phyloP scores from a whole-genome alignment of 37 sponge, comb jelly and placozoan species.

The Eunapius fragilis region DNA sequence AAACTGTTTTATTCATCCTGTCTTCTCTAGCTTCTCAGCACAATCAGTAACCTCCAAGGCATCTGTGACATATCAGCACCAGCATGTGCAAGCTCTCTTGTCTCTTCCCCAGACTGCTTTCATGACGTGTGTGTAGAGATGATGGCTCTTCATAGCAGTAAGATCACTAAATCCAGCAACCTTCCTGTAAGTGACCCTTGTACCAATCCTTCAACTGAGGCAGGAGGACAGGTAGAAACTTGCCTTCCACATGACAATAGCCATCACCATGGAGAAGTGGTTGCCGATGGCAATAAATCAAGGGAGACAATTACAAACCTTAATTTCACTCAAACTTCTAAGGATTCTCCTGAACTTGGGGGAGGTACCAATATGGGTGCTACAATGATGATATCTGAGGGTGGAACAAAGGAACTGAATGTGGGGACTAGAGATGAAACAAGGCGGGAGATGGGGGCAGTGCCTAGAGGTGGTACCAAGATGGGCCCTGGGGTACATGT shows the following conservation, averaged over 20 bases:
- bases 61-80: conserved; percentile 3
- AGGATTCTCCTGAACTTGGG: not conserved
- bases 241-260: not conserved
- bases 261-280: not conserved
- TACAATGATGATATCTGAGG: not conserved
- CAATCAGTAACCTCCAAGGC: conserved; percentile 49
- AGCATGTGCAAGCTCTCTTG: not conserved
- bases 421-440: not conserved
- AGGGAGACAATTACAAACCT: too few species aligned
- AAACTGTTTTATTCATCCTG: too few species aligned
- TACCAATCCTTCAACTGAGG: not conserved
- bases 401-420: not conserved
- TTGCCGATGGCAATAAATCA: not conserved
- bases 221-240: not conserved
- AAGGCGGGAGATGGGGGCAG: not conserved
- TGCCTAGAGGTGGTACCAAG: not conserved
- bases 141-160: not conserved
- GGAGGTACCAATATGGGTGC: not conserved
- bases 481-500: not conserved
- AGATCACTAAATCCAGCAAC: not conserved
- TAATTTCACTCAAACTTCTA: not conserved
- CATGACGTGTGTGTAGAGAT: not conserved
- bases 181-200: not conserved
- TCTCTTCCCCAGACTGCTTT: not conserved
- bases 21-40: conserved; percentile 47